These are phyloP conservation scores for Mastigias papua DNA, from an alignment of 30 jellyfish, hydroid and myxozoan genomes.

Conservation along the genomic window DNA sequence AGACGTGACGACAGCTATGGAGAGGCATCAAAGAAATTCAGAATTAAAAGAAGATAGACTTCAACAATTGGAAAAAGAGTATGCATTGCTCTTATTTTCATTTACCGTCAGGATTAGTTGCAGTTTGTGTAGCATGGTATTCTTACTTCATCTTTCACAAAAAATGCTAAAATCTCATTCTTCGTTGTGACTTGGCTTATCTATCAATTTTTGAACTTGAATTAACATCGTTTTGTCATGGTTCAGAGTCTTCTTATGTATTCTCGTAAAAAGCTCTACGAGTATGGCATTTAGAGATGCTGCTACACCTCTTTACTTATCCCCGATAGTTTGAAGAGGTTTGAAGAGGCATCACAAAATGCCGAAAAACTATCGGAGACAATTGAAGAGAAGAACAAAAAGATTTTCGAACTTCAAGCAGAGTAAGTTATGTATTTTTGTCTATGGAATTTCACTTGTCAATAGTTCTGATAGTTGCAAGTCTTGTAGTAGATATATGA, in stretches of 20 bases:
- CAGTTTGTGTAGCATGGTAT: too few species aligned
- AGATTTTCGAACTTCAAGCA: constrained; percentile 70
- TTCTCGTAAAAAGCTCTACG: not conserved
- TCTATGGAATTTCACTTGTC: not conserved
- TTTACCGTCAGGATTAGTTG: too few species aligned
- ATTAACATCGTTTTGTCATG: too few species aligned
- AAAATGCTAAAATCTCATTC: not conserved
- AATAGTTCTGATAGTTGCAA: too few species aligned
- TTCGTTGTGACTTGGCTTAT: too few species aligned
- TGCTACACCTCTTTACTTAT: not conserved
- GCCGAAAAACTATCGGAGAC: constrained; percentile 52
- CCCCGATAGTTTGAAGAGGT: constrained; percentile 67
- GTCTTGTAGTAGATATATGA: too few species aligned
- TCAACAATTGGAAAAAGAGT: constrained; percentile 81
- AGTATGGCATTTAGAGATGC: not conserved
- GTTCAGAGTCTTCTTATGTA: not conserved
- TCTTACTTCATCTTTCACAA: not conserved
- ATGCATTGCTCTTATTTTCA: too few species aligned
- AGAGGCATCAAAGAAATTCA: constrained; percentile 58
- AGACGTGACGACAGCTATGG: constrained; percentile 62
- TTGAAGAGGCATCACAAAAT: constrained; percentile 75
- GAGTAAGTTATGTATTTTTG: constrained; percentile 51
- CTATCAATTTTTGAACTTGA: too few species aligned
- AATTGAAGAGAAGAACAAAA: constrained; percentile 76
- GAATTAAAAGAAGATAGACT: constrained; percentile 76